Percentiles rank a stretch among this genome's conserved stretches.
These are phyloP conservation scores for Spilosoma lubricipeda DNA, from an alignment of 2,888 invertebrate genomes.

Conservation along the genomic window DNA sequence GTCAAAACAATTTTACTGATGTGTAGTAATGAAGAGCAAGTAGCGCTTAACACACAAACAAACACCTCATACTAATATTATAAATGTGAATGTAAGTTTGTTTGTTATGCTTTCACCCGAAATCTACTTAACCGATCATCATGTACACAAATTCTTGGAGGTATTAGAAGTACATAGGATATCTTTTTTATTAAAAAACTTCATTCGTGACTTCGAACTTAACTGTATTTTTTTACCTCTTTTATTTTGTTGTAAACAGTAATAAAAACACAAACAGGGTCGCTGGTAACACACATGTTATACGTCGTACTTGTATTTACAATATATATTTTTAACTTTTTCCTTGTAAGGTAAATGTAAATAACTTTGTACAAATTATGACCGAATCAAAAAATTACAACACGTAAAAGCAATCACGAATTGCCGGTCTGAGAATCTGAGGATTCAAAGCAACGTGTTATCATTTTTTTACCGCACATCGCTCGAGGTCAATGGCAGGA, in stretches of 20 bases:
- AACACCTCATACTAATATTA: neutral
- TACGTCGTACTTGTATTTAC: neutral
- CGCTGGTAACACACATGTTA: neutral
- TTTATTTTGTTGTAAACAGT: neutral
- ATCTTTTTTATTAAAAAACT: too few species aligned
- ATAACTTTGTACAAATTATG: slow-evolving; percentile 17
- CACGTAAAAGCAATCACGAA: slow-evolving; percentile 5
- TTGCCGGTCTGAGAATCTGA: slow-evolving; percentile 21
- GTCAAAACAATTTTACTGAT: neutral
- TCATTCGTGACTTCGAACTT: neutral
- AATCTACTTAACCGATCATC: too few species aligned
- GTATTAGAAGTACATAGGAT: too few species aligned
- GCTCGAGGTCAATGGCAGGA: slow-evolving; percentile 80
- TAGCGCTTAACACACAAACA: neutral
- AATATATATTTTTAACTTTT: neutral
- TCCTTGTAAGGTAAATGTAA: slow-evolving; percentile 6
- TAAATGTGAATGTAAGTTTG: too few species aligned
- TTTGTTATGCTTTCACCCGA: too few species aligned
- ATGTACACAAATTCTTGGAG: too few species aligned
- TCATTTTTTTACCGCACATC: slow-evolving; percentile 65
- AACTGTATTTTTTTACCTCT: neutral
- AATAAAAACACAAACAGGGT: neutral
- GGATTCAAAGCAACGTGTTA: slow-evolving; percentile 43
- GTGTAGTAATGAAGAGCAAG: neutral
- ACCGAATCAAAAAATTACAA: slow-evolving; percentile 4